Evolutionary conservation across 2,888 invertebrate genomes (phyloP).

Genomic region (Hypena proboscidalis): DNA sequence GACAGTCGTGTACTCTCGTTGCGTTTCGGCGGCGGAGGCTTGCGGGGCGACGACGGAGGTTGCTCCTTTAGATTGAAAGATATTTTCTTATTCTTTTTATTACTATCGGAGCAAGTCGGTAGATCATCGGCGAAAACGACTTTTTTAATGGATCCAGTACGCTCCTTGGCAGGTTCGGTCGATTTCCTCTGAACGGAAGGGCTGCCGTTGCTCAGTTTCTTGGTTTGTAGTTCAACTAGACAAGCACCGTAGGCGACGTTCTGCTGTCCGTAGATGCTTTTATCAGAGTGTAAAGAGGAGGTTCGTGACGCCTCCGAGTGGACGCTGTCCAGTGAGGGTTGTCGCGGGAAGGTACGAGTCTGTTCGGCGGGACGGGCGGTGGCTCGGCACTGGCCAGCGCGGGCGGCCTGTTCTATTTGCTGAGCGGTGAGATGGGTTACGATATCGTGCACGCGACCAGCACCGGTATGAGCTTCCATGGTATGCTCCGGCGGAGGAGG

Average conservation of each 20-base stretch:
- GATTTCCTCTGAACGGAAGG: slow-evolving; percentile 66
- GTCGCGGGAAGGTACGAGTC: slow-evolving; percentile 79
- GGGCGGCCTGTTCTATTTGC: slow-evolving; percentile 66
- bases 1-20: slow-evolving; percentile 90
- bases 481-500: slow-evolving; percentile 89
- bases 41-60: slow-evolving; percentile 86
- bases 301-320: slow-evolving; percentile 79
- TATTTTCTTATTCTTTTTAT: slow-evolving; percentile 88
- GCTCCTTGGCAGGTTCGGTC: slow-evolving; percentile 70
- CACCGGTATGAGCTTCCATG: slow-evolving; percentile 63
- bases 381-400: slow-evolving; percentile 68
- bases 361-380: slow-evolving; percentile 67
- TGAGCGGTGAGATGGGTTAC: slow-evolving; percentile 72
- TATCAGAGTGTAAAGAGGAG: slow-evolving; percentile 73
- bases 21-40: slow-evolving; percentile 91
- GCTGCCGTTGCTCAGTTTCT: slow-evolving; percentile 74
- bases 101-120: slow-evolving; percentile 70
- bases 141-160: slow-evolving; percentile 78
- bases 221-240: slow-evolving; percentile 84
- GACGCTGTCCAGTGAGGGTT: slow-evolving; percentile 84
- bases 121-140: slow-evolving; percentile 87
- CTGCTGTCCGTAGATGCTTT: slow-evolving; percentile 67
- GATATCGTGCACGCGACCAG: slow-evolving; percentile 74
- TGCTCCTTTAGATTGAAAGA: slow-evolving; percentile 85
- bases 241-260: slow-evolving; percentile 80